Evolutionary conservation across 2,888 invertebrate species (phyloP).

Genomic region (Lepidochitona cinerea): DNA sequence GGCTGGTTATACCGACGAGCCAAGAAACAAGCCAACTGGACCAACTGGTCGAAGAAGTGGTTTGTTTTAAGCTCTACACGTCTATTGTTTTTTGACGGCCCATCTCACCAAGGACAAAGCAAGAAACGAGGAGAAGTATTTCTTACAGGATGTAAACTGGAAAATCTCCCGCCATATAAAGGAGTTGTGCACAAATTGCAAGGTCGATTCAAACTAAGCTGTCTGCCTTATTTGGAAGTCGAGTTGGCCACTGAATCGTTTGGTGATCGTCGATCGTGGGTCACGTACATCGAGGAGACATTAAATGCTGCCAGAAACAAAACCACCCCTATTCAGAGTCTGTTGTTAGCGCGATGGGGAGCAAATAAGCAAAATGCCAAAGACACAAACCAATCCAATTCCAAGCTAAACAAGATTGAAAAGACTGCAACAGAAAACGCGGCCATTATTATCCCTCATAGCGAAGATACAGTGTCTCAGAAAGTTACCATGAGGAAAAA

Average conservation of each 20-base stretch:
- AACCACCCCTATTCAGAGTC: conserved; percentile 10
- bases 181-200: not conserved
- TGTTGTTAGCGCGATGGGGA: conserved; percentile 13
- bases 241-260: conserved; percentile 20
- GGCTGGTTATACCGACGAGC: conserved; percentile 33
- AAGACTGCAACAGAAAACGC: not conserved
- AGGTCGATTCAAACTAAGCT: conserved; percentile 27
- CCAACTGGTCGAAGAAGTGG: conserved; percentile 34
- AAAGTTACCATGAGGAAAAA: not conserved
- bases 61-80: conserved; percentile 27
- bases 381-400: not conserved
- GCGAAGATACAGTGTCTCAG: not conserved
- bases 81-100: conserved; percentile 22
- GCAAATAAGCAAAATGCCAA: not conserved
- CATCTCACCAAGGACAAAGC: conserved; percentile 4
- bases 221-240: conserved; percentile 25
- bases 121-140: conserved; percentile 6
- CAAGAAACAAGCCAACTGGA: conserved; percentile 35
- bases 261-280: conserved; percentile 14
- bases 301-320: conserved; percentile 15
- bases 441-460: not conserved
- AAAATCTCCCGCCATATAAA: not conserved
- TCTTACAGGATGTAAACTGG: not conserved
- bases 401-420: not conserved
- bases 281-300: conserved; percentile 11